A percentile compares a stretch with the other conserved stretches of the same genome.
Conservation (phyloP, 2,888 invertebrate species). For the Aleiodes leptofemur region DNA sequence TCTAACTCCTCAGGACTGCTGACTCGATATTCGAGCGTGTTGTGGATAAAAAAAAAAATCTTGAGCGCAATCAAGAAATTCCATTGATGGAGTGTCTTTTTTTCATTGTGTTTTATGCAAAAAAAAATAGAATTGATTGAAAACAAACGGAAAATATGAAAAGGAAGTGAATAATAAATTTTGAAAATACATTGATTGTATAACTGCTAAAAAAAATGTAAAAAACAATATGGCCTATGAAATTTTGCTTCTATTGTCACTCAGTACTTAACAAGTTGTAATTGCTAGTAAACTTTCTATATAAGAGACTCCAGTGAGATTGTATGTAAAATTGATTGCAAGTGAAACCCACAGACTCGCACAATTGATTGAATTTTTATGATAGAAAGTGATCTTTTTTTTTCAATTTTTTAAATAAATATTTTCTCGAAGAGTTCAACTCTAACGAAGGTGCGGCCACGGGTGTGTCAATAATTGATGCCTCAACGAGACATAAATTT, state of each 20-base stretch:
- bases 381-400: slow-evolving; percentile 6
- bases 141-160: slow-evolving; percentile 17
- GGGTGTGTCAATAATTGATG: slow-evolving; percentile 6
- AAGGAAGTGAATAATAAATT: too few species aligned
- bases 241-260: slow-evolving; percentile 20
- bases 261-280: slow-evolving; percentile 30
- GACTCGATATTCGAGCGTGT: slow-evolving; percentile 24
- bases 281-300: slow-evolving; percentile 34
- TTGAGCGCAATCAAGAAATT: slow-evolving; percentile 27
- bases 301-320: slow-evolving; percentile 34
- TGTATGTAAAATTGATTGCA: slow-evolving; percentile 34
- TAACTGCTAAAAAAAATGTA: neutral
- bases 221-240: slow-evolving; percentile 34
- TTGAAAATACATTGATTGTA: slow-evolving; percentile 31
- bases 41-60: neutral
- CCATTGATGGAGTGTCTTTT: slow-evolving; percentile 15
- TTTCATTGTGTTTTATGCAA: neutral
- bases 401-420: neutral
- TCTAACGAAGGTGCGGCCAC: neutral
- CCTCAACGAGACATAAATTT: slow-evolving; percentile 22
- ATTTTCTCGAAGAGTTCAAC: neutral
- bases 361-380: slow-evolving; percentile 19
- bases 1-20: slow-evolving; percentile 17
- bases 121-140: slow-evolving; percentile 11
- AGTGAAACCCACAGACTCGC: slow-evolving; percentile 12